phyloP scores from a whole-genome alignment of 2,797 vertebrate species.

The Enteromius unitaeniatus region DNA sequence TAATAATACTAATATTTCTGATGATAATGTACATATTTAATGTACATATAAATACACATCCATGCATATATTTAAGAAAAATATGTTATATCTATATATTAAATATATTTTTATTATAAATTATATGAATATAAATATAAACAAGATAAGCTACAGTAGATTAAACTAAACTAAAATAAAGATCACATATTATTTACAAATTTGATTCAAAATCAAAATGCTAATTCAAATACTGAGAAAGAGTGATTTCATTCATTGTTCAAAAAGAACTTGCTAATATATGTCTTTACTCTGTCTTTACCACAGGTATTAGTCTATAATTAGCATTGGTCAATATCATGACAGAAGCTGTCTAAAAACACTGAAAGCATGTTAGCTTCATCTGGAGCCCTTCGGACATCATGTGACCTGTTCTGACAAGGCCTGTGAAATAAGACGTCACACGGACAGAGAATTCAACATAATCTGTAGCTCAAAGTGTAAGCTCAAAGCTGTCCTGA shows the following conservation, averaged over 20 bases:
- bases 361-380: not conserved
- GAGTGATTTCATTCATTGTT: not conserved
- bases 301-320: not conserved
- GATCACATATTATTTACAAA: not conserved
- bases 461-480: slow-evolving; percentile 24
- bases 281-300: not conserved
- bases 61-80: too few species aligned
- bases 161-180: not conserved
- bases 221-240: not conserved
- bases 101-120: too few species aligned
- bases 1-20: not conserved
- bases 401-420: slow-evolving; percentile 12
- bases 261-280: not conserved
- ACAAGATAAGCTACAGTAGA: too few species aligned
- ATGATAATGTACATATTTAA: too few species aligned
- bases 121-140: too few species aligned
- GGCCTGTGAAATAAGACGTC: slow-evolving; percentile 17
- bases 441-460: not conserved
- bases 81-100: too few species aligned
- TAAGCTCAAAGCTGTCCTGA: slow-evolving; percentile 19
- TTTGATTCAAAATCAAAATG: not conserved
- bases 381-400: slow-evolving; percentile 3
- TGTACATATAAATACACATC: too few species aligned
- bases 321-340: not conserved
- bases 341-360: not conserved